Base-by-base conservation (phyloP, 2,888 invertebrate genomes). In the Bursaphelenchus okinawaensis region DNA sequence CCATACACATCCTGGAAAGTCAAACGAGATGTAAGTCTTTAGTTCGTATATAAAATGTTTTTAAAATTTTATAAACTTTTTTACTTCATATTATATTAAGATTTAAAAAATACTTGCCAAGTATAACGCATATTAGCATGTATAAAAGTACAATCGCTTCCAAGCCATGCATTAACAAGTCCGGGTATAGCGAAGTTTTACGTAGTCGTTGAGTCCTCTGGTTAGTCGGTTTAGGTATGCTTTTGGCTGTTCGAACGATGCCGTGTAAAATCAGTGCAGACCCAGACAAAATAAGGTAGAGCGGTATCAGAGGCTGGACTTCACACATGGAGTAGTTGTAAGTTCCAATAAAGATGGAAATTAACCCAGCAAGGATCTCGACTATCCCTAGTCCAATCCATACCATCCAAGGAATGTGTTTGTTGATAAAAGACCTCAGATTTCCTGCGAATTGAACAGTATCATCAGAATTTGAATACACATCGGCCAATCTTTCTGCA, bases 281-380 rank as follows among this genome's bases (percentile, higher is more conserved):
- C 3, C 79, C 78, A 24, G 75, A 71, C 7, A 77, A 65, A 8
- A 80, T 72, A 19, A 80, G 62, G 70, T 77, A 80, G 16, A 80
- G 58, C 6, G 80, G 80, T 58, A 80, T 79, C 72, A 79, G 70
- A n/a, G 80, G 80, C 58, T 80, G 76, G 23, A 76, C 61, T 8
- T 68, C 55, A 57, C 80, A 80, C 62, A 76, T 75, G 26, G 77
- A 77, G 24, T 72, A 60, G 59, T 78, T 79, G 23, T 79, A 64
- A 16, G 76, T 68, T 24, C 74, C 76, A n/a, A 77, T 65, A 28
- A 76, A 52, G 12, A 74, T 52, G 8, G 73, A 58, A 16, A 72
- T 55, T 31, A 76, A 61, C 8, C 72, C 73, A 28, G 72, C 26
- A 8, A 76, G 24, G 26, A 73, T 55, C 62, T 71, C 63, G 19